Base-by-base conservation (phyloP, 2,888 invertebrate species). In the Polydrusus cervinus region DNA sequence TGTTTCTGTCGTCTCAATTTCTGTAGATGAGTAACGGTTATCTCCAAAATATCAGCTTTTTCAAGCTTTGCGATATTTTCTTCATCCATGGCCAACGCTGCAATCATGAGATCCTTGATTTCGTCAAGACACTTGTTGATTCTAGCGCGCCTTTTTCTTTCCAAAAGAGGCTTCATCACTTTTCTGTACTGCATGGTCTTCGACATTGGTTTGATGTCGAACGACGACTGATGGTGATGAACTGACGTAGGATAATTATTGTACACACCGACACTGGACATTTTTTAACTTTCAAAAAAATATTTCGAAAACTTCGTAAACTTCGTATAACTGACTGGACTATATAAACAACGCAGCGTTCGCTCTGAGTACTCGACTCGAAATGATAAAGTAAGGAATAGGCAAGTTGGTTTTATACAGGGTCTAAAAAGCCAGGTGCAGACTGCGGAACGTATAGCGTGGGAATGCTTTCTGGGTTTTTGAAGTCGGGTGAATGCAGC, bases 171-270 rank as follows among this genome's bases (percentile, higher is more conserved):
- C 87, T 96, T 96, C 95, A 95, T 96, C 85, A 96, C 95, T 93
- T 95, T 96, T 88, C 96, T 92, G 88, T 96, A 96, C 87, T 96
- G 96, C 89, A 96, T 95, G 85, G 96, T 96, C 87, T 96, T 92
- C 83, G 96, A 95, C 89, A 95, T 94, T 9, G 87, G 87, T 18
- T 76, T 76, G 16, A 30, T 18, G 67, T 71, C 73, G 55, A 51
- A 68, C 45, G 75, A 38, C 14, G 66, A 68, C 75, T 51, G 69
- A 57, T 78, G 62, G 43, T 78, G 66, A 68, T 70, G 77, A 79
- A 78, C 62, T 76, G 25, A 25, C 5, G 25, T 5, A 5, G 78
- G 76, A 77, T 60, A 20, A 65, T 66, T 71, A 83, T 82, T 82
- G 80, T 83, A 68, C 64, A 85, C 85, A 75, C 85, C 88, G 88